Conservation (phyloP, 1,140 invertebrate genomes). For the Telenomus remus region DNA sequence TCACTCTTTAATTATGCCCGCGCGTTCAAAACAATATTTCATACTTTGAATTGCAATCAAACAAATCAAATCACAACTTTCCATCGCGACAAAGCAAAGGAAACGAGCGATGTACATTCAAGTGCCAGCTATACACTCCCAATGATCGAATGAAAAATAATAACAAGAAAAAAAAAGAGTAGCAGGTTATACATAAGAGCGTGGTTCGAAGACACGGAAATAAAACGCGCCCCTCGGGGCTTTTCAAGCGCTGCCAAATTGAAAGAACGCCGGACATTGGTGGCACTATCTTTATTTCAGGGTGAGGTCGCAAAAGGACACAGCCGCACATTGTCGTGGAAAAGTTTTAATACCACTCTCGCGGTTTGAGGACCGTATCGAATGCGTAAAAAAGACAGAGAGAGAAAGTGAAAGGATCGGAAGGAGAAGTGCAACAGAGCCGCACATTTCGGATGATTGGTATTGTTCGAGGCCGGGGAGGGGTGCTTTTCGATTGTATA, state of each 20-base stretch:
- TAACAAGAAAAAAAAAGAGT: background rate
- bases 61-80: background rate
- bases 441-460: conserved; percentile 74
- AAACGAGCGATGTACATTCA: too few relatives aligned
- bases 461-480: conserved; percentile 68
- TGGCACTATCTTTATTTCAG: conserved; percentile 61
- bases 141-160: conserved; percentile 24
- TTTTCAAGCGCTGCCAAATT: conserved; percentile 51
- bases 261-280: conserved; percentile 64
- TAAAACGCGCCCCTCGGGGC: conserved; percentile 43
- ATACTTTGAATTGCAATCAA: too few relatives aligned
- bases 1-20: background rate
- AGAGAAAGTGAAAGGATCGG: conserved; percentile 17
- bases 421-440: conserved; percentile 39
- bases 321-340: conserved; percentile 59
- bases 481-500: conserved; percentile 66
- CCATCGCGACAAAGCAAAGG: too few relatives aligned
- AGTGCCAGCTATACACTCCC: background rate
- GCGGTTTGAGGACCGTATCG: conserved; percentile 64
- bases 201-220: conserved; percentile 50
- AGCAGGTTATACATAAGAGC: too few relatives aligned
- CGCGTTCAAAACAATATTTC: background rate
- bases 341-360: conserved; percentile 74
- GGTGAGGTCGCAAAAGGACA: conserved; percentile 31
- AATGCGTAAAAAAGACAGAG: conserved; percentile 60